phyloP scores from a whole-genome alignment of 2,888 invertebrate genomes.

The Ypsolopha sequella region DNA sequence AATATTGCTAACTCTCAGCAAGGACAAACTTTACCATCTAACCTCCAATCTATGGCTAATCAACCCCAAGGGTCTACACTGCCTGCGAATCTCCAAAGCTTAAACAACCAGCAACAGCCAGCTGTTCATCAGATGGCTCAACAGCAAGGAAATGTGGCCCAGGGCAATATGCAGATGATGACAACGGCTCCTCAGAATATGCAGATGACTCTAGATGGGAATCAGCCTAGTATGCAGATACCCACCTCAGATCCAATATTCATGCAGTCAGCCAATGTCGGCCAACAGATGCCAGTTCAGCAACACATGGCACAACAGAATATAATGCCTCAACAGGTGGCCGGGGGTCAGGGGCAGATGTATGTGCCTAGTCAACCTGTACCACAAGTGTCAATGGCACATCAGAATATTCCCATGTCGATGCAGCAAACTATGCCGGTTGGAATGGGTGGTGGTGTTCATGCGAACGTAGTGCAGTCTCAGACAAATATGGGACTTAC shows the following conservation, averaged over 20 bases:
- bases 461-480: slow-evolving; percentile 60
- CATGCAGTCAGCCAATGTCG: slow-evolving; percentile 57
- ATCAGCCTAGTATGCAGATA: slow-evolving; percentile 68
- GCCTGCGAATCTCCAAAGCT: slow-evolving; percentile 69
- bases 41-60: slow-evolving; percentile 55
- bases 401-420: slow-evolving; percentile 66
- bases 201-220: slow-evolving; percentile 67
- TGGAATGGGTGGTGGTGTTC: slow-evolving; percentile 55
- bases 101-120: slow-evolving; percentile 56
- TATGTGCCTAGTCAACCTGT: slow-evolving; percentile 54
- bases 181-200: slow-evolving; percentile 63
- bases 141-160: slow-evolving; percentile 69
- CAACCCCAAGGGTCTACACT: slow-evolving; percentile 73
- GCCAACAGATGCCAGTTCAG: slow-evolving; percentile 51
- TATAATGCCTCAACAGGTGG: slow-evolving; percentile 54
- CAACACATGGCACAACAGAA: slow-evolving; percentile 61
- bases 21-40: slow-evolving; percentile 57
- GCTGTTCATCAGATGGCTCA: slow-evolving; percentile 53
- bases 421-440: slow-evolving; percentile 63
- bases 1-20: slow-evolving; percentile 63
- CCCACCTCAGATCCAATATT: slow-evolving; percentile 64
- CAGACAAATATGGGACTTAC: slow-evolving; percentile 61
- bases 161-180: slow-evolving; percentile 72
- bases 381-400: slow-evolving; percentile 52
- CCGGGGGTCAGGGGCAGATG: slow-evolving; percentile 56